Evolutionary conservation across 1,140 invertebrate species (phyloP).

Genomic region (Oreohelix idahoensis): DNA sequence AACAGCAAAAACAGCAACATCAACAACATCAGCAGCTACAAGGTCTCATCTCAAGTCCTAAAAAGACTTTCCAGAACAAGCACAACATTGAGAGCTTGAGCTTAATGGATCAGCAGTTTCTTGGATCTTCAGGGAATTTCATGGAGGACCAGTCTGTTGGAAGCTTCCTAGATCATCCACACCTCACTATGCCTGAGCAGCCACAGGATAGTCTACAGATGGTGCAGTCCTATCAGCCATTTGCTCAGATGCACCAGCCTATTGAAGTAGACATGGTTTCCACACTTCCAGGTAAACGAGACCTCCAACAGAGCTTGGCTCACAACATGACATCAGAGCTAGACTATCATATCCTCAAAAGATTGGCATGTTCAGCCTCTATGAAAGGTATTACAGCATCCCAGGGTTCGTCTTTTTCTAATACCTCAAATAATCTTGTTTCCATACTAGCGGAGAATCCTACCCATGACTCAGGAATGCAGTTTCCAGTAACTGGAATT

Average conservation of each 20-base stretch:
- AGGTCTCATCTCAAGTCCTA: slow-evolving; percentile 26
- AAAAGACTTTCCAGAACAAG: slow-evolving; percentile 40
- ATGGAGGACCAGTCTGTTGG: slow-evolving; percentile 35
- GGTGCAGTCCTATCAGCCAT: slow-evolving; percentile 6
- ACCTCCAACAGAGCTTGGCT: not conserved
- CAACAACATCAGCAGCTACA: slow-evolving; percentile 23
- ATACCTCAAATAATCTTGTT: not conserved
- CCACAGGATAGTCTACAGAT: slow-evolving; percentile 1
- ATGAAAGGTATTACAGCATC: not conserved
- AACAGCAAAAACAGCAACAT: slow-evolving; percentile 21
- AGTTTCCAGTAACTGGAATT: slow-evolving; percentile 5
- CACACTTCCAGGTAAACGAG: not conserved
- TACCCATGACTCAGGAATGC: not conserved
- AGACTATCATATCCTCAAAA: slow-evolving; percentile 24
- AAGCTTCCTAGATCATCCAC: slow-evolving; percentile 20
- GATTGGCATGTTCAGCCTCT: not conserved
- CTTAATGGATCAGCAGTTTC: slow-evolving; percentile 12
- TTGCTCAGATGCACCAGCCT: slow-evolving; percentile 3
- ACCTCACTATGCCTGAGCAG: slow-evolving; percentile 5
- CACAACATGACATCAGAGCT: slow-evolving; percentile 4
- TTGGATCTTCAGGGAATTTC: slow-evolving; percentile 3
- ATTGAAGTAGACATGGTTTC: not conserved
- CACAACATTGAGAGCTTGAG: slow-evolving; percentile 22
- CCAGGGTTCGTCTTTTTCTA: not conserved
- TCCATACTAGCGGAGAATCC: not conserved